phyloP scores from a whole-genome alignment of 2,113 vertebrate genomes.

The Odontesthes bonariensis region DNA sequence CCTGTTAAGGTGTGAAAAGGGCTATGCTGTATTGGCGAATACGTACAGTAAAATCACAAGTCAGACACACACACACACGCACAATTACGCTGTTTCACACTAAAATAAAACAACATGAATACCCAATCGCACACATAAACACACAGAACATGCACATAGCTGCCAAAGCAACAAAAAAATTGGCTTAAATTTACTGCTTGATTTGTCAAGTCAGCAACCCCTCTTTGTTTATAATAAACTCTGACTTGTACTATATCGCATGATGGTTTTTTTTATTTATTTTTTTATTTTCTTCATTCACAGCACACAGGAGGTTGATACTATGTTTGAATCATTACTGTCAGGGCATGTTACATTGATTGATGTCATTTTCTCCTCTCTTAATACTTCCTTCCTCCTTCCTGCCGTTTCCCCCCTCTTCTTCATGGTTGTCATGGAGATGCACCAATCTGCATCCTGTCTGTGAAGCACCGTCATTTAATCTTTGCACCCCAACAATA shows the following conservation, averaged over 20 bases:
- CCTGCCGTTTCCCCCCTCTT: constrained; percentile 17
- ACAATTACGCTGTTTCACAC: background rate
- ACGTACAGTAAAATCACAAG: constrained; percentile 50
- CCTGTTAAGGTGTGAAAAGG: constrained; percentile 74
- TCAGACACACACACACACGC: constrained; percentile 2
- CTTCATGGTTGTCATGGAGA: constrained; percentile 74
- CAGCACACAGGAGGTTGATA: constrained; percentile 36
- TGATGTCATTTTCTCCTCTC: constrained; percentile 63
- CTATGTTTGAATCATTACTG: constrained; percentile 65
- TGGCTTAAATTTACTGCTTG: constrained; percentile 54
- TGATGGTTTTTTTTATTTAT: constrained; percentile 40
- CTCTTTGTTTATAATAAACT: constrained; percentile 59
- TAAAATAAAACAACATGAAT: background rate
- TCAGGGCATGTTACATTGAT: constrained; percentile 77
- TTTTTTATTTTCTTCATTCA: constrained; percentile 45
- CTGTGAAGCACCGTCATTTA: constrained; percentile 72
- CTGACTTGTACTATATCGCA: constrained; percentile 67
- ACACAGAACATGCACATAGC: constrained; percentile 53
- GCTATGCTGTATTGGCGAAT: constrained; percentile 75
- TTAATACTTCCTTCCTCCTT: constrained; percentile 35
- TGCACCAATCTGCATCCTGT: constrained; percentile 68
- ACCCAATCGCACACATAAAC: constrained; percentile 19
- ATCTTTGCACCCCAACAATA: constrained; percentile 76
- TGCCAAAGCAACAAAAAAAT: constrained; percentile 67
- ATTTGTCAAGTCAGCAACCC: constrained; percentile 58